Evolutionary conservation across 1,140 invertebrate species (phyloP).

Genomic region (Aculops lycopersici): DNA sequence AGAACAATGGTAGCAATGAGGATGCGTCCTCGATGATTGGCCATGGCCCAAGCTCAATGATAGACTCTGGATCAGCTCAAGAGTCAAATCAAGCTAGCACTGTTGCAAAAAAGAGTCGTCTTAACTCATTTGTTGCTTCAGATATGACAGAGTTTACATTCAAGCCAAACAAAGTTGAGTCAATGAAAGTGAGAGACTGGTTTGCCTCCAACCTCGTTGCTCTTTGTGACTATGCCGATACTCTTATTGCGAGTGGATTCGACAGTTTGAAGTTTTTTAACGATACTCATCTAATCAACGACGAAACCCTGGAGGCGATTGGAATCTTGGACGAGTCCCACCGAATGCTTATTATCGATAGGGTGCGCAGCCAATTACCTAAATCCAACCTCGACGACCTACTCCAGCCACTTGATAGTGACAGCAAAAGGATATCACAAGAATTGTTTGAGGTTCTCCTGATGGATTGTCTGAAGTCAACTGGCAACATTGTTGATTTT

Average conservation of each 20-base stretch:
- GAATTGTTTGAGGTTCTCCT: too few relatives aligned
- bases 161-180: too few relatives aligned
- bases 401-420: too few relatives aligned
- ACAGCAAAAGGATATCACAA: too few relatives aligned
- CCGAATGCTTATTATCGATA: not conserved
- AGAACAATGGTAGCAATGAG: not conserved
- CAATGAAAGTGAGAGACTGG: not conserved
- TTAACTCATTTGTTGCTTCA: too few relatives aligned
- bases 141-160: not conserved
- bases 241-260: conserved; percentile 52
- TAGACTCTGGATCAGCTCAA: not conserved
- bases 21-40: not conserved
- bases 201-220: conserved; percentile 19
- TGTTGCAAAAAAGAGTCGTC: too few relatives aligned
- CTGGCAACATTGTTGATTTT: too few relatives aligned
- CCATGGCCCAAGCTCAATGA: not conserved
- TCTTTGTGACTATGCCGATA: conserved; percentile 43
- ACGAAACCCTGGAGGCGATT: not conserved
- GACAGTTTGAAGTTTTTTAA: conserved; percentile 62
- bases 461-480: too few relatives aligned
- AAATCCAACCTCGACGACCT: too few relatives aligned
- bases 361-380: too few relatives aligned
- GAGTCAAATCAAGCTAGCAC: not conserved
- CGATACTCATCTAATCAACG: not conserved
- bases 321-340: not conserved